Base-by-base conservation (phyloP, 1,140 invertebrate species). In the Apocrypta bakeri region DNA sequence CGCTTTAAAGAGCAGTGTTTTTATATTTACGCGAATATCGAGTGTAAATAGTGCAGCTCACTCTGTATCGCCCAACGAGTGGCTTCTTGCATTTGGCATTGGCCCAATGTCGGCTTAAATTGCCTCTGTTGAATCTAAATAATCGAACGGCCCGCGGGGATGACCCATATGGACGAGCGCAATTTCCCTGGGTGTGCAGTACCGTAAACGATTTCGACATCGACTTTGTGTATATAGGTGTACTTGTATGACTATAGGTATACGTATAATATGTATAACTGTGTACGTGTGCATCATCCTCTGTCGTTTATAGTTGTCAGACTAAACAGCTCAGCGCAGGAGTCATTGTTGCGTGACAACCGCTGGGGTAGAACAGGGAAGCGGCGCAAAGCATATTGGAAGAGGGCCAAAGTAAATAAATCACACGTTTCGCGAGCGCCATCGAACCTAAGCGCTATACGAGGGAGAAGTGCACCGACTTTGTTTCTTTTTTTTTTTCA, bases 91-190 rank as follows among this genome's bases (percentile, higher is more conserved):
- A 17, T 33, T 75, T 75, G 72, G 72, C 61, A 40, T 12, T 33
- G 37, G 63, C 33, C 72, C 80, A 81, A 64, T 33, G 2, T 9
- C 21, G 9, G 29, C 12, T 40, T 42, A 73, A n/a, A 56, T 79
- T 29, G 40, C 7, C 21, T 21, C 31, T n/a, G 21, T 1, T 7
- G 75, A 73, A 82, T 82, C 31, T 78, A 73, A 82, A 82, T 82
- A 82, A 78, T 82, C 75, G 66, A 78, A 25, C n/a, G 72, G 24
- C 69, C 31, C 8, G 11, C 27, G 31, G 24, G 42, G 7, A 82
- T 29, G 74, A 77, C 56, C 42, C 29, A 63, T 37, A 71, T 72
- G 81, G n/a, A 40, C 21, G 29, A 21, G 29, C 27, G 61, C 40
- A 24, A 40, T 37, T 61, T 76, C 56, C 29, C 31, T 14, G n/a